A percentile compares a stretch with the other conserved stretches of the same genome.
phyloP scores from a whole-genome alignment of 2,113 vertebrate genomes.

The Astur gentilis region DNA sequence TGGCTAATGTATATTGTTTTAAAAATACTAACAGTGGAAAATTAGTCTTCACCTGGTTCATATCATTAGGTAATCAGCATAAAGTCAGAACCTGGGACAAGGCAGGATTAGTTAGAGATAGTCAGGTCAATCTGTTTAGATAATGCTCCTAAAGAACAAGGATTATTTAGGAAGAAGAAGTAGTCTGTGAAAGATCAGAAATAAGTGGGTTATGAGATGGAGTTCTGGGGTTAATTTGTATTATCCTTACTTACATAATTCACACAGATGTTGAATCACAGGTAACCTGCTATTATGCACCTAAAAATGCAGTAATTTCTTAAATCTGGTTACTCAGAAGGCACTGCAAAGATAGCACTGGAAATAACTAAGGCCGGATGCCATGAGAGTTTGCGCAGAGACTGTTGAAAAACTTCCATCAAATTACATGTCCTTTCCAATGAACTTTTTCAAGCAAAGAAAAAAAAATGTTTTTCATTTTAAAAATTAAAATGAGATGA shows the following conservation, averaged over 20 bases:
- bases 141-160: neutral
- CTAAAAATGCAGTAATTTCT: neutral
- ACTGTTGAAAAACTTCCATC: neutral
- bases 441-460: neutral
- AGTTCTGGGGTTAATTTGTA: neutral
- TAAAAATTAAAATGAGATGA: neutral
- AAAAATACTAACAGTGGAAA: neutral
- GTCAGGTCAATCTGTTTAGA: neutral
- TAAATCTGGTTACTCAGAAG: neutral
- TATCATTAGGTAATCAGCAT: neutral
- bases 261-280: neutral
- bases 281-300: neutral
- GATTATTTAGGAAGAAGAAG: neutral
- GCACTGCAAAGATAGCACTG: neutral
- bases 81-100: neutral
- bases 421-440: neutral
- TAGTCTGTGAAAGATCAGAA: neutral
- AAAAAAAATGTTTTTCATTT: neutral
- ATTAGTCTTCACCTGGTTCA: neutral
- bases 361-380: neutral
- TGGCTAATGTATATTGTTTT: neutral
- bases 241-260: neutral
- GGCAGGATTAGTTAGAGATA: neutral
- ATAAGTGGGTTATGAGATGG: neutral
- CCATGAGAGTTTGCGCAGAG: neutral